A percentile compares a stretch with the other conserved stretches of the same genome.
Evolutionary conservation across 2,888 invertebrate species (phyloP).

Genomic region (Uloborus plumipes): DNA sequence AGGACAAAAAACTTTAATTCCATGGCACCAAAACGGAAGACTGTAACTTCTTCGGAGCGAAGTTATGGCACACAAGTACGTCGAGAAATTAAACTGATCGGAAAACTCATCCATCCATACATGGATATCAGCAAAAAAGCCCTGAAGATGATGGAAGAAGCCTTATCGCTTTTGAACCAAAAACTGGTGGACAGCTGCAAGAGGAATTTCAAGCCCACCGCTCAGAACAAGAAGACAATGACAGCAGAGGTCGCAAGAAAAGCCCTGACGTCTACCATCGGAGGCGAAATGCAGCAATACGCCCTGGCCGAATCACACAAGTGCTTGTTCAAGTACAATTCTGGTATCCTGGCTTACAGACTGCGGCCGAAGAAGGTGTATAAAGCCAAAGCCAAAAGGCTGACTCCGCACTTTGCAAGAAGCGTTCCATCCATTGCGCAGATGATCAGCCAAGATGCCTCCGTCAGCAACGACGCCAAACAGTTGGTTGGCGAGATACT

Average conservation of each 20-base stretch:
- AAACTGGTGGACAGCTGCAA: not conserved
- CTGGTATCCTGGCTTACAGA: not conserved
- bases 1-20: too few relatives aligned
- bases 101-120: not conserved
- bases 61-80: too few relatives aligned
- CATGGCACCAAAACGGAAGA: too few relatives aligned
- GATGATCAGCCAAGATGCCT: not conserved
- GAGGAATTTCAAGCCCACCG: not conserved
- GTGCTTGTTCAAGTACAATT: conserved; percentile 1
- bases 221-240: conserved; percentile 1
- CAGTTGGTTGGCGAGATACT: not conserved
- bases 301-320: not conserved
- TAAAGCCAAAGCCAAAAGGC: not conserved
- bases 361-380: not conserved
- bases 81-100: too few relatives aligned
- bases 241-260: not conserved
- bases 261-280: not conserved
- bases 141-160: not conserved
- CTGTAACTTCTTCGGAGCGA: too few relatives aligned
- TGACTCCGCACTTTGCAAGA: not conserved
- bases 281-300: not conserved
- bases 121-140: not conserved
- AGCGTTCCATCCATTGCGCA: not conserved
- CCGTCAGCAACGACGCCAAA: not conserved
- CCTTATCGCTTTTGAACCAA: not conserved